A percentile compares a stretch with the other conserved stretches of the same genome.
Conservation (phyloP, 2,888 invertebrate species). For the Xestoiulus laeticollis region DNA sequence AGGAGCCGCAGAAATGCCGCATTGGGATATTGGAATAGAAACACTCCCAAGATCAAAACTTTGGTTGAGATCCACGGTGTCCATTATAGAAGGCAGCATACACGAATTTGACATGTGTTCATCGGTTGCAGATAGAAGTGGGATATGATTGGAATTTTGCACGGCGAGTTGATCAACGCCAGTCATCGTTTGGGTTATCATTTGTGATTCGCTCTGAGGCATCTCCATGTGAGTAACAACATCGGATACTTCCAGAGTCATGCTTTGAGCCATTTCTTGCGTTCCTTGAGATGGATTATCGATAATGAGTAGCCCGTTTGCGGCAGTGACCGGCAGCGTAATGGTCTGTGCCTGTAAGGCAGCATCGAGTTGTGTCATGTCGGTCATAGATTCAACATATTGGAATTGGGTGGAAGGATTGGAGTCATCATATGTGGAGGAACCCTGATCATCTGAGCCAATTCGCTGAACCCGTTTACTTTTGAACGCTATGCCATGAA, state of each 20-base stretch:
- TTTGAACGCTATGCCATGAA: slow-evolving; percentile 54
- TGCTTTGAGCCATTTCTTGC: not conserved
- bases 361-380: not conserved
- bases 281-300: slow-evolving; percentile 19
- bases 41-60: not conserved
- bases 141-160: not conserved
- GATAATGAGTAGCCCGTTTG: slow-evolving; percentile 34
- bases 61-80: not conserved
- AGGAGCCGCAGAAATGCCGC: slow-evolving; percentile 31
- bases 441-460: slow-evolving; percentile 17
- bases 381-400: not conserved
- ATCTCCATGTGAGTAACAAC: slow-evolving; percentile 24
- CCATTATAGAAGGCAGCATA: slow-evolving; percentile 12
- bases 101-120: not conserved
- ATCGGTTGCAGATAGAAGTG: not conserved
- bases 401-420: slow-evolving; percentile 34
- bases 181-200: not conserved
- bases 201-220: not conserved
- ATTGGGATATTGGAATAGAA: not conserved
- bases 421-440: not conserved
- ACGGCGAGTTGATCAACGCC: slow-evolving; percentile 21
- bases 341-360: not conserved
- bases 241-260: slow-evolving; percentile 45
- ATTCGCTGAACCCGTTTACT: slow-evolving; percentile 54
- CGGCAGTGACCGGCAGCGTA: not conserved